phyloP scores from a whole-genome alignment of 2,113 vertebrate genomes.

The Rhinoptilus africanus region DNA sequence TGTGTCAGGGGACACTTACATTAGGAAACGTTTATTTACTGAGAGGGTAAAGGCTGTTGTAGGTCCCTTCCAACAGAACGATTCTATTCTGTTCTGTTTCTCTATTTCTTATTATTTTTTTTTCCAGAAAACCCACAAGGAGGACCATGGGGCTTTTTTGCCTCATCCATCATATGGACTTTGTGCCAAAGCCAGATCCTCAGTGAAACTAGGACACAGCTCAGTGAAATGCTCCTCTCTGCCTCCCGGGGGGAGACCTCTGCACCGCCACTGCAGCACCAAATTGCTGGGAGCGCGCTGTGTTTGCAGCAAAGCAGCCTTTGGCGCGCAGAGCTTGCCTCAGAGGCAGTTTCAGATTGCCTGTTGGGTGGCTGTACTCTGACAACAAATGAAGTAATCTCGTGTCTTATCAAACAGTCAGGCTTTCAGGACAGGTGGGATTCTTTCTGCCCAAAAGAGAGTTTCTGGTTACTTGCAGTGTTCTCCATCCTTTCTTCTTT shows the following conservation, averaged over 20 bases:
- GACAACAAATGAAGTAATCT: background rate
- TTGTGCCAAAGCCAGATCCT: background rate
- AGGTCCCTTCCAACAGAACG: background rate
- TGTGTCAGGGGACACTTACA: background rate
- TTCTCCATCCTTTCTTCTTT: background rate
- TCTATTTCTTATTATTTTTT: background rate
- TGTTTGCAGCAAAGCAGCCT: background rate
- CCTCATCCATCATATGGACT: background rate
- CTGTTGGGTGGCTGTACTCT: background rate
- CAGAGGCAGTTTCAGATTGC: background rate
- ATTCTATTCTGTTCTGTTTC: background rate
- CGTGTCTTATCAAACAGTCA: background rate
- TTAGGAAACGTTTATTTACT: background rate
- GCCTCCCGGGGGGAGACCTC: background rate
- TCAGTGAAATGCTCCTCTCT: background rate
- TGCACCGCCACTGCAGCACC: background rate
- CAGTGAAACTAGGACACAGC: background rate
- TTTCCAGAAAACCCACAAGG: background rate
- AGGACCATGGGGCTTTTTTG: background rate
- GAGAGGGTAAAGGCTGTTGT: background rate
- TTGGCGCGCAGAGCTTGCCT: background rate
- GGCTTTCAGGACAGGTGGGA: background rate
- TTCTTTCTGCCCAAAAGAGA: background rate
- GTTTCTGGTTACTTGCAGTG: background rate
- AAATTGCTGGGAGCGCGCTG: background rate